Base-by-base conservation (phyloP, 2,113 vertebrate genomes). In the Malurus cyaneus region DNA sequence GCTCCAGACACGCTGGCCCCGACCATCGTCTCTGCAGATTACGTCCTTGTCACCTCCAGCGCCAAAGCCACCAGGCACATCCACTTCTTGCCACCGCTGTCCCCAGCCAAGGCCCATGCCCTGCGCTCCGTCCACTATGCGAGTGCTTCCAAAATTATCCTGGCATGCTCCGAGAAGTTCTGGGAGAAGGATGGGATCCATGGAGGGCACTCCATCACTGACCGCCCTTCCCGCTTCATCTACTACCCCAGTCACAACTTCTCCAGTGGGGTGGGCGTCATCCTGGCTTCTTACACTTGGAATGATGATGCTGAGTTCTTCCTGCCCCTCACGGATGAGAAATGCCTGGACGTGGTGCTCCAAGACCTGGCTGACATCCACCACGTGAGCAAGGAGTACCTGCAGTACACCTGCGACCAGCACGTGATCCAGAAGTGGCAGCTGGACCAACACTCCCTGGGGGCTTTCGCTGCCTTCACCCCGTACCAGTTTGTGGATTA, bases 171-270 rank as follows among this genome's bases (percentile, higher is more conserved):
- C 0, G n/a, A 96, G 71, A 97, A 80, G 32, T 99, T 99, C 96
- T 99, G 98, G 98, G 98, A 99, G 76, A 46, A 65, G 5, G 98
- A 98, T 0, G 96, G 98, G 61, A 98, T 99, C 92, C 92, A 1
- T 9, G 98, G 98, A 0, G 98, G 98, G 4, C 97, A 96, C 12
- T 98, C 98, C 57, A 44, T 98, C 96, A 99, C 98, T 0, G 98
- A 99, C 93, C 91, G 91, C 8, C 98, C 98, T 4, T 98, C 98
- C 1, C 98, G 98, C 14, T 98, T 98, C 74, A 97, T 99, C 92
- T 97, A 98, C 96, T 99, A 99, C 95, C 98, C 98, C 61, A 99
- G 97, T 91, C 98, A 99, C 95, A 96, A 85, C 70, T 97, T 98
- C 86, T 88, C 97, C 2, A 96, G 95, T 0, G 70, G 87, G 0